Evolutionary conservation across 2,113 vertebrate genomes (phyloP).

Genomic region (Oncorhynchus nerka): DNA sequence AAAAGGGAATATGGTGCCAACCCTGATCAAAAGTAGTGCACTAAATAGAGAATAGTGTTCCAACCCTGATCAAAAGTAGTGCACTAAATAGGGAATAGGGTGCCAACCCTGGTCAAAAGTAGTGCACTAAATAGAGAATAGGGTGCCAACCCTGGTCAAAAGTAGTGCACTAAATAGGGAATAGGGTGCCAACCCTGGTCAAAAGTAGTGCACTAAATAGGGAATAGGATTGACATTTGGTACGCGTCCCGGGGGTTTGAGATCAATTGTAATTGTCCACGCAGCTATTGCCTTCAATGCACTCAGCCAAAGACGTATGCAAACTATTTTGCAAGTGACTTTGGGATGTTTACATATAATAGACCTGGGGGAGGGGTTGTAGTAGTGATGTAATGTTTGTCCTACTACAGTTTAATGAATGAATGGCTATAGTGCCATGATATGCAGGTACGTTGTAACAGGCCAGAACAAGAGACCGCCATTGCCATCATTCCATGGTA

Average conservation of each 20-base stretch:
- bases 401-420: not conserved
- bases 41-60: too few relatives aligned
- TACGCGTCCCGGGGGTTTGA: not conserved
- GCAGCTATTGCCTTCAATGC: constrained; percentile 43
- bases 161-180: too few relatives aligned
- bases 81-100: too few relatives aligned
- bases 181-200: too few relatives aligned
- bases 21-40: too few relatives aligned
- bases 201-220: too few relatives aligned
- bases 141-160: too few relatives aligned
- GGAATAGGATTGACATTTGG: too few relatives aligned
- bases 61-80: too few relatives aligned
- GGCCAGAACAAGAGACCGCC: constrained; percentile 1
- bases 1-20: too few relatives aligned
- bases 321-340: constrained; percentile 30
- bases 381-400: not conserved
- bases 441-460: not conserved
- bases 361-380: constrained; percentile 1
- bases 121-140: too few relatives aligned
- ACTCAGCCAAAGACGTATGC: constrained; percentile 50
- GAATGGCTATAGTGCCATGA: constrained; percentile 5
- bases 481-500: not conserved
- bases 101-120: too few relatives aligned
- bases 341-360: not conserved
- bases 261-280: constrained; percentile 21